Evolutionary conservation across 2,888 invertebrate species (phyloP).

Genomic region (Keiferia lycopersicella): DNA sequence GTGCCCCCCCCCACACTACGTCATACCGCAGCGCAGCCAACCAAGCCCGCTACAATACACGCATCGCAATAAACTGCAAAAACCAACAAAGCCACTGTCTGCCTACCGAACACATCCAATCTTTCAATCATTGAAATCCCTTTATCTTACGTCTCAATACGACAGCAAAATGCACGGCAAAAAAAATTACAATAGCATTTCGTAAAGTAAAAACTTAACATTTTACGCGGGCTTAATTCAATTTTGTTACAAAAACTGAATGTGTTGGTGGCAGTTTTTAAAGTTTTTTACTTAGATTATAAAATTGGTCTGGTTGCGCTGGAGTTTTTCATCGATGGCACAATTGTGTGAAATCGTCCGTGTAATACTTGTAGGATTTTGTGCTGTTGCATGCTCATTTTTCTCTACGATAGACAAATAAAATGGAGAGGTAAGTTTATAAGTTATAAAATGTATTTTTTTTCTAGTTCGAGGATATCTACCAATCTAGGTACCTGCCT

Average conservation of each 20-base stretch:
- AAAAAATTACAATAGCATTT: slow-evolving; percentile 6
- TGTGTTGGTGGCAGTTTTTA: slow-evolving; percentile 43
- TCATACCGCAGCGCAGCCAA: slow-evolving; percentile 26
- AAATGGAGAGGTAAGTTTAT: background rate
- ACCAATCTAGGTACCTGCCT: too few species aligned
- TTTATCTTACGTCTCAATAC: slow-evolving; percentile 19
- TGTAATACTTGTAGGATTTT: background rate
- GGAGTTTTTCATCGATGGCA: too few species aligned
- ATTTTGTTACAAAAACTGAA: slow-evolving; percentile 66
- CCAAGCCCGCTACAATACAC: slow-evolving; percentile 46
- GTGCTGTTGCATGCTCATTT: background rate
- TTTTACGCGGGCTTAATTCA: slow-evolving; percentile 69
- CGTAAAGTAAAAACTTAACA: slow-evolving; percentile 44
- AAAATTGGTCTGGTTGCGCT: too few species aligned
- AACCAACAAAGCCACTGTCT: slow-evolving; percentile 55
- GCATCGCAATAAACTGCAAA: slow-evolving; percentile 71
- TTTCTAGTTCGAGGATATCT: too few species aligned
- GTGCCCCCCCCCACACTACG: slow-evolving; percentile 41
- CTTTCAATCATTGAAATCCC: slow-evolving; percentile 22
- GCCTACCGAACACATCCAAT: slow-evolving; percentile 21
- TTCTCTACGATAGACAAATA: background rate
- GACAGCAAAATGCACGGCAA: slow-evolving; percentile 18
- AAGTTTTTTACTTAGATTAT: too few species aligned
- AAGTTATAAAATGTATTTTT: too few species aligned
- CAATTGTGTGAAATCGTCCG: slow-evolving; percentile 29